Base-by-base conservation (phyloP, 1,140 invertebrate species). In the Platyscapa corneri region DNA sequence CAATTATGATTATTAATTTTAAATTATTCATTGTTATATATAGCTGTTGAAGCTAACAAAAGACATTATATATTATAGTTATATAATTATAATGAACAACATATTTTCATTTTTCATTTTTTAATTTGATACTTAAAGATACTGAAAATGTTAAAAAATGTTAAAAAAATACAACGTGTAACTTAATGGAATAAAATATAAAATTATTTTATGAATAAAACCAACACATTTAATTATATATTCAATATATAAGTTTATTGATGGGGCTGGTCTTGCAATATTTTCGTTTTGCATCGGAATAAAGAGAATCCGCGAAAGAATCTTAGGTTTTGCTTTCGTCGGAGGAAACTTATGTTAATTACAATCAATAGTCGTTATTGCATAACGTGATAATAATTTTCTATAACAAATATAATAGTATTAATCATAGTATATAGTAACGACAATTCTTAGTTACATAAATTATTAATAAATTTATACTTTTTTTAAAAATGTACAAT, bases 181-280 rank as follows among this genome's bases (percentile, higher is more conserved):
- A n/a, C n/a, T n/a, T n/a, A n/a, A n/a, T n/a, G n/a, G n/a, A n/a
- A n/a, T n/a, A n/a, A n/a, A n/a, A n/a, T 70, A 70, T 42, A n/a
- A 77, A 49, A 60, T 27, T 60, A 60, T 3, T 27, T 60, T 60
- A 27, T 60, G 5, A 60, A 60, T 60, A 77, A 77, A 88, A 85
- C 83, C 27, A 88, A 86, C 79, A 76, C 79, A 76, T 82, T 75
- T 60, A 86, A 80, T 86, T 53, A 67, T 76, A 88, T 87, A 87
- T 87, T 90, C 90, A 91, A 90, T 88, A 89, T 91, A 90, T 88
- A 91, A 90, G 88, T 90, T 91, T 91, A 91, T 91, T 91, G 87
- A 90, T 89, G 91, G 88, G 87, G 87, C 88, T 88, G 2, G 67
- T 89, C 82, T 88, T 88, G 87, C 89, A 87, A 89, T 70, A 56